phyloP scores from a whole-genome alignment of 2,113 vertebrate genomes.

The Parus major region DNA sequence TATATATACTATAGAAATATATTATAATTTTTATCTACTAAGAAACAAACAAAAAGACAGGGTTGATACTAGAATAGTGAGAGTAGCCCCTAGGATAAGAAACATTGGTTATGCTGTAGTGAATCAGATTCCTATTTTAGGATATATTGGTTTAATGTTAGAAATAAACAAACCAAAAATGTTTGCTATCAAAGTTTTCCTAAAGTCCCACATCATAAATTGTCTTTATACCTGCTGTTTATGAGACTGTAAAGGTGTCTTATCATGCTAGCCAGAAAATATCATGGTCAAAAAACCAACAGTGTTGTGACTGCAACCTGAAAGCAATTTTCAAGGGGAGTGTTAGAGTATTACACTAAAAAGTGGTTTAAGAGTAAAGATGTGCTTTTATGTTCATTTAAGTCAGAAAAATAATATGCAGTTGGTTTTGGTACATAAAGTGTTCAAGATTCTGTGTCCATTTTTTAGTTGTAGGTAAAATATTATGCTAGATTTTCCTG shows the following conservation, averaged over 20 bases:
- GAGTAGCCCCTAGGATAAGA: neutral
- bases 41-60: neutral
- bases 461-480: neutral
- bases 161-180: neutral
- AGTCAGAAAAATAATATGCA: neutral
- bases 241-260: neutral
- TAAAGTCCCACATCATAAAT: neutral
- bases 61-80: neutral
- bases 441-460: neutral
- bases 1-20: no score
- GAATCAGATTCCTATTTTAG: neutral
- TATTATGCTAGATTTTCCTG: neutral
- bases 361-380: neutral
- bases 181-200: neutral
- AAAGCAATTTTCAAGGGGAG: slow-evolving; percentile 4
- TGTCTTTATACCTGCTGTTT: neutral
- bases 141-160: neutral
- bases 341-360: neutral
- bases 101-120: neutral
- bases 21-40: neutral
- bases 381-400: neutral
- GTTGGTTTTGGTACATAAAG: neutral
- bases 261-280: neutral
- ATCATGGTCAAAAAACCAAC: neutral
- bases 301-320: neutral